phyloP scores from a whole-genome alignment of 2,797 vertebrate species.

The Periparus ater region DNA sequence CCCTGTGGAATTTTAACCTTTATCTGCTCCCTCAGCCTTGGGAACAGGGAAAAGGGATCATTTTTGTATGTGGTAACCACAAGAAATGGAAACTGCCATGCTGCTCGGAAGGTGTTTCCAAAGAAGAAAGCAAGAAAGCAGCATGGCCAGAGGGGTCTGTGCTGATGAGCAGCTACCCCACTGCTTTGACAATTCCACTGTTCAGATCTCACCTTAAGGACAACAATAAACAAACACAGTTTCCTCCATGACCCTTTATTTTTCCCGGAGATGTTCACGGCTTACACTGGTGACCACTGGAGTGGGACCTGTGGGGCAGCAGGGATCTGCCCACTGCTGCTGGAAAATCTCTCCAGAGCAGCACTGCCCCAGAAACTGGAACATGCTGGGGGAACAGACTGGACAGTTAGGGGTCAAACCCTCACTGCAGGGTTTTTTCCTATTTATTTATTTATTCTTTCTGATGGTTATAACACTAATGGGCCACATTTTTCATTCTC shows the following conservation, averaged over 20 bases:
- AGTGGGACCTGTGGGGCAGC: background rate
- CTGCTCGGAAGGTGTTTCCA: background rate
- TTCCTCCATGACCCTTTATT: background rate
- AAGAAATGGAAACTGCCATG: background rate
- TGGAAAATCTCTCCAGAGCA: background rate
- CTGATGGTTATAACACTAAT: background rate
- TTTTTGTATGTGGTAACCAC: background rate
- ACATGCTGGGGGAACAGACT: fast-evolving
- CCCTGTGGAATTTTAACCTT: background rate
- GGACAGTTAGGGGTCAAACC: background rate
- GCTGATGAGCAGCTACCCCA: background rate
- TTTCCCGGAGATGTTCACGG: background rate
- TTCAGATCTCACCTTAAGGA: background rate
- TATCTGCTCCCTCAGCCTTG: fast-evolving
- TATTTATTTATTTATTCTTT: background rate
- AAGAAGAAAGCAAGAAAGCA: background rate
- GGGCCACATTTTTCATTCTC: background rate
- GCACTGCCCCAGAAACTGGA: background rate
- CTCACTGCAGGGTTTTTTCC: background rate
- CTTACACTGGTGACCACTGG: background rate
- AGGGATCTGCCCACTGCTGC: background rate
- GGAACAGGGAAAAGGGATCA: background rate
- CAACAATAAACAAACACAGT: background rate
- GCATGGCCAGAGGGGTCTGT: background rate
- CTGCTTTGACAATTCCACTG: background rate